Conservation (phyloP, 2,888 invertebrate genomes). For the Thumatha senex region DNA sequence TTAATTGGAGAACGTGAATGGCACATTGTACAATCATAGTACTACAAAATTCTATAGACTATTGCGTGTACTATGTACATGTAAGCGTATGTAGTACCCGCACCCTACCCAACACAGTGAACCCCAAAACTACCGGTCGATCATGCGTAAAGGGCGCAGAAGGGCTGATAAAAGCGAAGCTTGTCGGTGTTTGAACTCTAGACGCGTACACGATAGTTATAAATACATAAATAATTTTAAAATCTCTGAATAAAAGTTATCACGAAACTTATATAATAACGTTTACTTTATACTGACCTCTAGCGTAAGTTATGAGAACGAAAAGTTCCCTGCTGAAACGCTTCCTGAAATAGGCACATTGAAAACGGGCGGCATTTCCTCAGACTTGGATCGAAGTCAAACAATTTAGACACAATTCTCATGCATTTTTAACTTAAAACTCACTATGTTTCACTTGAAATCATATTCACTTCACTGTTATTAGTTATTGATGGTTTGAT, state of each 20-base stretch:
- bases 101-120: slow-evolving; percentile 71
- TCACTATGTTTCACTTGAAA: slow-evolving; percentile 48
- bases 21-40: slow-evolving; percentile 25
- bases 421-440: slow-evolving; percentile 60
- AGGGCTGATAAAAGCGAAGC: slow-evolving; percentile 81
- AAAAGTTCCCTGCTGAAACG: slow-evolving; percentile 79
- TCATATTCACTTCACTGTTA: slow-evolving; percentile 50
- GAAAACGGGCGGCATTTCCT: slow-evolving; percentile 73
- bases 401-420: slow-evolving; percentile 60
- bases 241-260: slow-evolving; percentile 22
- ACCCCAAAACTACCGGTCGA: slow-evolving; percentile 82
- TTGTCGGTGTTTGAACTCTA: slow-evolving; percentile 76
- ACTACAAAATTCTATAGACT: slow-evolving; percentile 15
- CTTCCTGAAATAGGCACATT: slow-evolving; percentile 78
- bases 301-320: slow-evolving; percentile 77
- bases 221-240: slow-evolving; percentile 43
- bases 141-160: slow-evolving; percentile 83
- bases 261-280: slow-evolving; percentile 16
- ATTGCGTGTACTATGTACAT: slow-evolving; percentile 27
- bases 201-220: slow-evolving; percentile 42
- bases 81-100: slow-evolving; percentile 49
- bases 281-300: slow-evolving; percentile 70
- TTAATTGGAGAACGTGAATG: slow-evolving; percentile 9
- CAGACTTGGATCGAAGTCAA: slow-evolving; percentile 74
- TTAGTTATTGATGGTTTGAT: slow-evolving; percentile 58